Base-by-base conservation (phyloP, 2,797 vertebrate species). In the Hephaestus fuliginosus region DNA sequence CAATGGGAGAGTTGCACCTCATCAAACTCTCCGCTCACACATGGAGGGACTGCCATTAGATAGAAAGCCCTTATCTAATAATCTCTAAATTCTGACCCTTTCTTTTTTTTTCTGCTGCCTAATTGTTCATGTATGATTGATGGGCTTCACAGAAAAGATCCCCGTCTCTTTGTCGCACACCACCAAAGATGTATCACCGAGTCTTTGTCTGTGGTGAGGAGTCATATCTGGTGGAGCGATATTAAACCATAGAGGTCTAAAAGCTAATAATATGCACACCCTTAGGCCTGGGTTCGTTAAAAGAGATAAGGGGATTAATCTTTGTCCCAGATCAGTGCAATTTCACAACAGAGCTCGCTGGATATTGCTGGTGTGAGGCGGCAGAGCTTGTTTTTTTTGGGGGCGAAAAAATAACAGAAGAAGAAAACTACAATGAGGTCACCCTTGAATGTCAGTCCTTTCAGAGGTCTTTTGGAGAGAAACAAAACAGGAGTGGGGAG, bases 201-300 rank as follows among this genome's bases (percentile, higher is more conserved):
- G 58, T 79, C 78, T 78, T 89, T 78, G 49, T 89, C 85, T 86
- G 73, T 63, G 66, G 62, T 66, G 76, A 76, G 58, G 81, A 89
- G 75, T 85, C 75, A 70, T 87, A 82, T 93, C 80, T 86, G 68
- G 39, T 30, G 63, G 73, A 85, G 68, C 36, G 30, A 89, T 90
- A 91, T 89, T 87, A 90, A 88, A 91, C 46, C 74, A 70, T 79
- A 82, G 64, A 89, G 69, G 82, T 83, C 81, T 86, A 80, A 85
- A 89, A 89, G 89, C 87, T 84, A 89, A 91, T 92, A 87, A 90
- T 86, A 91, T 89, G 84, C 85, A 83, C 49, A 85, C 78, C 89
- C 81, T 74, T 55, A 87, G 88, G 88, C 87, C 71, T 64, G 63
- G 80, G 51, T 81, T 90, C 44, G 80, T 90, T 90, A 84, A 64